Evolutionary conservation across 2,797 vertebrate genomes (phyloP).

Genomic region (Fistularia tabacaria): DNA sequence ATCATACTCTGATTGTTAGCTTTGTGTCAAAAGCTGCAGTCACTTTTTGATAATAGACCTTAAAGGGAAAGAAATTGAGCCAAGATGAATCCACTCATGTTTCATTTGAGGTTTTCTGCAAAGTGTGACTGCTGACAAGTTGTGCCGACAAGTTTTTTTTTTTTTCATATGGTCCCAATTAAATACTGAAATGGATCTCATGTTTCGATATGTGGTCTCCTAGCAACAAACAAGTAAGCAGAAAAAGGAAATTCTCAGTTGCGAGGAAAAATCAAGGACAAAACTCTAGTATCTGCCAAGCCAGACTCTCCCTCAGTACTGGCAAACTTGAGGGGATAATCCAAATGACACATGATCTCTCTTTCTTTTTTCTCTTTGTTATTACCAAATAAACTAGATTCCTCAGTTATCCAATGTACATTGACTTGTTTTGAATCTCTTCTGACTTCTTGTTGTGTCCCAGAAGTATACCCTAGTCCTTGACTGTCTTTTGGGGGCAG

Average conservation of each 20-base stretch:
- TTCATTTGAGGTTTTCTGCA: slow-evolving; percentile 32
- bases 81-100: slow-evolving; percentile 33
- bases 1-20: too few relatives aligned
- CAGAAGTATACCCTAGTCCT: too few relatives aligned
- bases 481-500: neutral
- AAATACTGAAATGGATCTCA: slow-evolving; percentile 55
- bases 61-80: slow-evolving; percentile 29
- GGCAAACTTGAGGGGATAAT: slow-evolving; percentile 48
- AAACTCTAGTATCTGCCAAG: slow-evolving; percentile 41
- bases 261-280: slow-evolving; percentile 36
- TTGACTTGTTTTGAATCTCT: slow-evolving; percentile 3
- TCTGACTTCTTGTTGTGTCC: slow-evolving; percentile 2
- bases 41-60: neutral
- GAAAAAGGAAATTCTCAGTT: slow-evolving; percentile 36
- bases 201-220: slow-evolving; percentile 49
- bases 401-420: slow-evolving; percentile 30
- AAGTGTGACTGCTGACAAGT: slow-evolving; percentile 54
- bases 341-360: slow-evolving; percentile 56
- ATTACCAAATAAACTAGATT: slow-evolving; percentile 51
- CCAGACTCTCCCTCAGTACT: slow-evolving; percentile 32
- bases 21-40: neutral
- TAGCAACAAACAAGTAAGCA: slow-evolving; percentile 72
- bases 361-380: slow-evolving; percentile 39
- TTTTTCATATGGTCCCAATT: slow-evolving; percentile 69
- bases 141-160: slow-evolving; percentile 18